Evolutionary conservation across 2,888 invertebrate species (phyloP).

Genomic region (Mythimna impura): DNA sequence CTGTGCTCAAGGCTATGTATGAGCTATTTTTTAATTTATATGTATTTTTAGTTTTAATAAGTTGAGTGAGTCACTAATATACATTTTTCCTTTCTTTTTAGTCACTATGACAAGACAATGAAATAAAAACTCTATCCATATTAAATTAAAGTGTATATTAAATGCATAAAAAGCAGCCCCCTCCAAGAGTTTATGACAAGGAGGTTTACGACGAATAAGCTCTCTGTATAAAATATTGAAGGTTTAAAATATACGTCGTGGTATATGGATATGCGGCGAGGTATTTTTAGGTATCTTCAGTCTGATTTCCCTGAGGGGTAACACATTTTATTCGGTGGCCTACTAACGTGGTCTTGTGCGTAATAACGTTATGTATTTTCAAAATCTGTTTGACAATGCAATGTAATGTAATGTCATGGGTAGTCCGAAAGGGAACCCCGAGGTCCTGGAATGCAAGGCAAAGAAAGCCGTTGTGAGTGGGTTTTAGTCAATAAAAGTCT

Average conservation of each 20-base stretch:
- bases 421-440: too few relatives aligned
- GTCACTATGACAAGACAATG: background rate
- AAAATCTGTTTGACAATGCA: background rate
- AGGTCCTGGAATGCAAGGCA: too few relatives aligned
- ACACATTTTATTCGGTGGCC: constrained; percentile 41
- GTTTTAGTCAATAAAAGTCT: too few relatives aligned
- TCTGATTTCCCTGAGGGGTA: constrained; percentile 47
- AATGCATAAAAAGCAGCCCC: constrained; percentile 30
- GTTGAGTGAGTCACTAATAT: too few relatives aligned
- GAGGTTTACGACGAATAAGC: constrained; percentile 46
- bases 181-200: constrained; percentile 29
- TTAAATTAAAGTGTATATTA: constrained; percentile 23
- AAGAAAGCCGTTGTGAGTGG: too few relatives aligned
- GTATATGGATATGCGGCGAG: constrained; percentile 27
- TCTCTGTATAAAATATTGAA: constrained; percentile 48
- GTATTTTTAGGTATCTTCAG: constrained; percentile 50
- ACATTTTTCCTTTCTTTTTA: background rate
- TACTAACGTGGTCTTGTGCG: constrained; percentile 13
- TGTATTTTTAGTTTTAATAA: too few relatives aligned
- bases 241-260: constrained; percentile 50
- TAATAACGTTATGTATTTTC: constrained; percentile 33
- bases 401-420: background rate
- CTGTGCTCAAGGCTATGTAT: too few relatives aligned
- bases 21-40: too few relatives aligned
- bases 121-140: constrained; percentile 9